Evolutionary conservation across 2,888 invertebrate genomes (phyloP).

Genomic region (Conchocele bisecta): DNA sequence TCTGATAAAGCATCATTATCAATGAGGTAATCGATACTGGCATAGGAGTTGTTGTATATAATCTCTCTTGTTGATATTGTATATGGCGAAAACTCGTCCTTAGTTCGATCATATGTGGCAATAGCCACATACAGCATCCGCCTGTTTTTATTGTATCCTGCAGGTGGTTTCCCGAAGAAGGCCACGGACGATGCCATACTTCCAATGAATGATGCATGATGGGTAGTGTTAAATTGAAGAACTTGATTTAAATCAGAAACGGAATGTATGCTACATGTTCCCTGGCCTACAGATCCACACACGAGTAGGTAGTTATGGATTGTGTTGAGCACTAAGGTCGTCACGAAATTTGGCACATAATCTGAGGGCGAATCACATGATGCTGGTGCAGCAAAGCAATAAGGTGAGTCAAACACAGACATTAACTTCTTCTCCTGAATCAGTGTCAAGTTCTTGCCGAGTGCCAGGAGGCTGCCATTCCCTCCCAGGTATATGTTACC

Average conservation of each 20-base stretch:
- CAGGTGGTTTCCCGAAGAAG: conserved; percentile 42
- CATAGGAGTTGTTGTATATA: conserved; percentile 6
- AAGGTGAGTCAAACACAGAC: conserved; percentile 32
- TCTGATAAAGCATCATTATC: conserved; percentile 11
- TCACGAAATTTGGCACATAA: conserved; percentile 21
- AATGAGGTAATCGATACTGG: conserved; percentile 33
- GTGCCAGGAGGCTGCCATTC: conserved; percentile 21
- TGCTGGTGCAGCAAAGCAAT: conserved; percentile 30
- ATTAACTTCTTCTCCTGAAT: conserved; percentile 2
- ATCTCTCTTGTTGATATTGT: conserved; percentile 49
- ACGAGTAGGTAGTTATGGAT: conserved; percentile 40
- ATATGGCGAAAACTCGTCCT: conserved; percentile 41
- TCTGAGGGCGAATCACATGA: conserved; percentile 9
- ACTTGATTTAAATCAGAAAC: conserved; percentile 16
- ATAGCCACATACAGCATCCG: conserved; percentile 51
- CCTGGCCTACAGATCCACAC: conserved; percentile 50
- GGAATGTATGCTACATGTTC: conserved; percentile 46
- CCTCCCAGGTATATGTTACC: conserved; percentile 45
- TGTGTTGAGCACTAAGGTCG: conserved; percentile 33
- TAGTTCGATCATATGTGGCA: conserved; percentile 39
- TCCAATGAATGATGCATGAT: conserved; percentile 49
- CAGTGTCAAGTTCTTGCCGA: conserved; percentile 36
- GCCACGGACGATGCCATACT: conserved; percentile 44
- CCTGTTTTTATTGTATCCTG: conserved; percentile 1
- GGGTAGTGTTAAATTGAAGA: conserved; percentile 31